A percentile compares a stretch with the other conserved stretches of the same genome.
phyloP scores from a whole-genome alignment of 2,888 invertebrate genomes.

The Dynastes maya region DNA sequence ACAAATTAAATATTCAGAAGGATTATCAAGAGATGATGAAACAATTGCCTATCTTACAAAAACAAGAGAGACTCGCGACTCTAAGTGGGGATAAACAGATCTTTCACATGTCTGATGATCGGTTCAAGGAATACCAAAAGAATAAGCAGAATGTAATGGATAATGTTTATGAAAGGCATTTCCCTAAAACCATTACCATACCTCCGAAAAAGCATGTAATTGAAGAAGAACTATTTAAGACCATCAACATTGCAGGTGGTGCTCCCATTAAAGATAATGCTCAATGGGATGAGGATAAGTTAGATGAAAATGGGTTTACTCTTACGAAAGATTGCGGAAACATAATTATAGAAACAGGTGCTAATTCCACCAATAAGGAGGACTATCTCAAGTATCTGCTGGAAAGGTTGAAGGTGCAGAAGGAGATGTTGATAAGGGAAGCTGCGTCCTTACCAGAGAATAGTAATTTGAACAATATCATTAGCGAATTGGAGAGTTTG shows the following conservation, averaged over 20 bases:
- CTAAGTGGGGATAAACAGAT: slow-evolving; percentile 65
- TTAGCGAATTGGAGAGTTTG: slow-evolving; percentile 55
- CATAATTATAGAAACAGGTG: slow-evolving; percentile 42
- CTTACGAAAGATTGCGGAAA: slow-evolving; percentile 49
- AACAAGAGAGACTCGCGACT: slow-evolving; percentile 64
- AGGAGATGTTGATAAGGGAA: slow-evolving; percentile 66
- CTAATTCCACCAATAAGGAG: slow-evolving; percentile 54
- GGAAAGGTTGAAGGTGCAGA: slow-evolving; percentile 66
- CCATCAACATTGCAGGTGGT: slow-evolving; percentile 52
- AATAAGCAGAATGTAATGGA: slow-evolving; percentile 73
- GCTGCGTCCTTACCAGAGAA: slow-evolving; percentile 62
- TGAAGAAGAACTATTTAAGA: slow-evolving; percentile 52
- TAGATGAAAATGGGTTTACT: slow-evolving; percentile 38
- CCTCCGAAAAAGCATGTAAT: slow-evolving; percentile 59
- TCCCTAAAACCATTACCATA: slow-evolving; percentile 65
- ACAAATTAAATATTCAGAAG: slow-evolving; percentile 71
- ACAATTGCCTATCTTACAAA: slow-evolving; percentile 68
- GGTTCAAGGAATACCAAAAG: slow-evolving; percentile 68
- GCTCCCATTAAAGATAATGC: slow-evolving; percentile 54
- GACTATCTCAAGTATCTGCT: slow-evolving; percentile 65
- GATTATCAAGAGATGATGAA: slow-evolving; percentile 72
- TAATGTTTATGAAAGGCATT: slow-evolving; percentile 70
- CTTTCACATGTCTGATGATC: slow-evolving; percentile 69
- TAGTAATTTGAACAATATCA: slow-evolving; percentile 60
- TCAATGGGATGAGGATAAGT: slow-evolving; percentile 55